Conservation (phyloP, 2,113 vertebrate species). For the Ariopsis seemanni region DNA sequence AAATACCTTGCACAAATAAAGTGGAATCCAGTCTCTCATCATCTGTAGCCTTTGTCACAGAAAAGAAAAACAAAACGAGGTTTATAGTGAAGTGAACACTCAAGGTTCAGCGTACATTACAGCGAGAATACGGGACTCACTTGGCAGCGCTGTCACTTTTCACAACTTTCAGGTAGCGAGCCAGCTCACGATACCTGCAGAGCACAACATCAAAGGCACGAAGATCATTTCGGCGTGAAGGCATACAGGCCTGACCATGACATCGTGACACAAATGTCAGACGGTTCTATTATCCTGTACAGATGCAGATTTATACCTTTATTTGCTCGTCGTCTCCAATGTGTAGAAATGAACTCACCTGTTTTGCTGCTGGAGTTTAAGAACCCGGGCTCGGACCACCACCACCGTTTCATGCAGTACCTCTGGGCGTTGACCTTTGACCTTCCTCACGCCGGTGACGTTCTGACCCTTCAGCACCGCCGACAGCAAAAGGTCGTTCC, state of each 20-base stretch:
- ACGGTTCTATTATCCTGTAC: neutral
- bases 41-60: conserved; percentile 27
- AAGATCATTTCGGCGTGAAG: neutral
- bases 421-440: conserved; percentile 69
- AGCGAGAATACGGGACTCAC: conserved; percentile 52
- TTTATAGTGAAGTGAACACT: neutral
- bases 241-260: neutral
- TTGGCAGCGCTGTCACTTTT: conserved; percentile 31
- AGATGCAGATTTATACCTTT: neutral
- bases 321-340: neutral
- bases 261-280: neutral
- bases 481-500: conserved; percentile 79
- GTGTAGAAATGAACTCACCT: conserved; percentile 60
- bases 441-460: conserved; percentile 66
- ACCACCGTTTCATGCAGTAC: conserved; percentile 67
- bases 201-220: neutral
- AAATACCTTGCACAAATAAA: conserved; percentile 49
- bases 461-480: conserved; percentile 82
- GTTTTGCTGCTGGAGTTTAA: conserved; percentile 63
- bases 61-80: neutral
- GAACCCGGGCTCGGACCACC: conserved; percentile 72
- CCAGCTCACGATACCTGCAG: conserved; percentile 71
- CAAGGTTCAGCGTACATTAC: too few relatives aligned
- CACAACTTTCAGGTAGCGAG: conserved; percentile 71
- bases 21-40: conserved; percentile 31